Base-by-base conservation (phyloP, 2,113 vertebrate genomes). In the Cyanoderma ruficeps region DNA sequence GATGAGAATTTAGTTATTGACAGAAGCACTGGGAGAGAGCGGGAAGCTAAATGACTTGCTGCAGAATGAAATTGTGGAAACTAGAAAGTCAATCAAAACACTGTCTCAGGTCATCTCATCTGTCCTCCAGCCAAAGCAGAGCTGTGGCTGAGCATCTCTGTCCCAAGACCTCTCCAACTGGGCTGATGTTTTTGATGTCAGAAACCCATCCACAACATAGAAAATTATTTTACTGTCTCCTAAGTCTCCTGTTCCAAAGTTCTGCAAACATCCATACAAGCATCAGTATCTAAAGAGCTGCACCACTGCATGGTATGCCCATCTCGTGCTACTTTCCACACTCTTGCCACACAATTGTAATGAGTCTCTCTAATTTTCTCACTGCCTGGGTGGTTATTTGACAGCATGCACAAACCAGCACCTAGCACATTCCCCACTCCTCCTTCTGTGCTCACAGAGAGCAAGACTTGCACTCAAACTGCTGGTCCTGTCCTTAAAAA, bases 1-100 rank as follows among this genome's bases (percentile, higher is more conserved):
- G 92, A 86, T 31, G 78, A 72, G 42, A 82, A 79, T 94, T 94
- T 88, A 90, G 80, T 49, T 95, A 96, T 82, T 94, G 94, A 96
- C 88, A 87, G 72, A 95, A 63, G 42, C 80, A 61, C 55, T 72
- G n/a, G 11, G 25, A 56, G 52, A 15, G 39, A 52, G 21, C 15
- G 9, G 60, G 49, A 87, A 94, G 57, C 69, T 76, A 90, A 95
- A 78, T 84, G 44, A 75, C 77, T 94, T 89, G 72, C 67, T 92
- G 44, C 83, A 96, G 64, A 94, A 95, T 83, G 30, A 94, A 95
- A 81, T 89, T 80, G 95, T 11, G 2, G 86, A 37, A 93, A 93
- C 33, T 46, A 44, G 23, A 39, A 39, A 79, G 81, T 91, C 75
- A 96, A 91, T 92, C 87, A 83, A 82, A 95, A 61, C 46, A 74